Percentiles rank a stretch among this genome's conserved stretches.
Evolutionary conservation across 2,888 invertebrate genomes (phyloP).

Genomic region (Andrena chrysosceles): DNA sequence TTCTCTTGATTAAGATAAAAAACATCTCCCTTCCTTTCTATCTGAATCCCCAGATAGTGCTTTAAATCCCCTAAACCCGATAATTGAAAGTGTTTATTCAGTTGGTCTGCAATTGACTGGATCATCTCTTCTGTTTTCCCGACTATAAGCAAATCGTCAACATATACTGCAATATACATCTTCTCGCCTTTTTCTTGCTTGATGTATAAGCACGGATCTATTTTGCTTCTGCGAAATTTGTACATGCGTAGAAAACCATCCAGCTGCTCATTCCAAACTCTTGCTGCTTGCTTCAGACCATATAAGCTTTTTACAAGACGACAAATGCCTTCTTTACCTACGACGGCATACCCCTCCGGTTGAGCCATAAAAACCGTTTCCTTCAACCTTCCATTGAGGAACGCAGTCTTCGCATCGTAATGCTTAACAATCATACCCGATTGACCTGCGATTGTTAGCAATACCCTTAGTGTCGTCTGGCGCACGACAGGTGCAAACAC

Average conservation of each 20-base stretch:
- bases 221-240: too few species aligned
- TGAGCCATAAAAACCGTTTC: neutral
- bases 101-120: neutral
- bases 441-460: neutral
- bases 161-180: neutral
- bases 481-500: constrained; percentile 6
- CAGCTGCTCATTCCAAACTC: neutral
- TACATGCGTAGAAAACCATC: neutral
- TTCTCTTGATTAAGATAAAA: neutral
- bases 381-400: neutral
- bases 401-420: constrained; percentile 14
- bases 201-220: neutral
- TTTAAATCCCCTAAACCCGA: neutral
- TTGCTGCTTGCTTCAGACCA: constrained; percentile 15
- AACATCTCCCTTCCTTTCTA: neutral
- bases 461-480: neutral
- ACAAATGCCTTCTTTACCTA: neutral
- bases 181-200: neutral
- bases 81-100: neutral
- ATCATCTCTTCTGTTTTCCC: neutral
- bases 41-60: neutral
- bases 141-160: neutral
- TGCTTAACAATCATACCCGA: neutral
- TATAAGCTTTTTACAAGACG: neutral
- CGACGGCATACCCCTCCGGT: neutral